A percentile compares a stretch with the other conserved stretches of the same genome.
These are phyloP conservation scores for Camponotus floridanus DNA, from an alignment of 1,140 invertebrate species.

Conservation along the genomic window DNA sequence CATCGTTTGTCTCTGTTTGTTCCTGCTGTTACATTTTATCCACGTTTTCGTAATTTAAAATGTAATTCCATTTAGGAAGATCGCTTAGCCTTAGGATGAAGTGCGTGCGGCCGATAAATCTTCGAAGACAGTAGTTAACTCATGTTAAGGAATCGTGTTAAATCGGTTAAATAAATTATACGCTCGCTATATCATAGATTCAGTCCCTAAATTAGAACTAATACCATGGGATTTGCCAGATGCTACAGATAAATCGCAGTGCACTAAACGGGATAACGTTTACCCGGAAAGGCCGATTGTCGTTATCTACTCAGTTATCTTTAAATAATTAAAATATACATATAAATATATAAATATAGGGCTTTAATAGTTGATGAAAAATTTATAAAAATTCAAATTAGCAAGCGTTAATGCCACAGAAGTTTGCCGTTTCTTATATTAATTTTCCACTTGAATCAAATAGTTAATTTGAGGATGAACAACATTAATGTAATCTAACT, in stretches of 20 bases:
- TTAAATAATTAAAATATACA: not conserved
- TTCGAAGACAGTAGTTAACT: not conserved
- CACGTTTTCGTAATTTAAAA: constrained; percentile 25
- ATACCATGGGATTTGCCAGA: not conserved
- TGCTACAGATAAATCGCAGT: constrained; percentile 8
- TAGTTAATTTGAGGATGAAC: too few relatives aligned
- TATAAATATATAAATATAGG: too few relatives aligned
- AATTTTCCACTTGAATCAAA: too few relatives aligned
- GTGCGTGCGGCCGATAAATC: constrained; percentile 9
- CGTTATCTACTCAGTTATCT: not conserved
- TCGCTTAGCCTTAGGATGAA: not conserved
- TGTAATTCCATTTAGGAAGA: constrained; percentile 17
- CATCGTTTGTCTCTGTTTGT: constrained; percentile 14
- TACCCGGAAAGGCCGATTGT: not conserved
- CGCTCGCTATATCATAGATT: not conserved
- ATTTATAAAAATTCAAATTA: too few relatives aligned
- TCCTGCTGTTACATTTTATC: constrained; percentile 15
- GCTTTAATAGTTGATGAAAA: too few relatives aligned
- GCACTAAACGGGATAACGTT: not conserved
- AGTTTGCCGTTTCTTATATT: too few relatives aligned
- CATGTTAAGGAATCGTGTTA: constrained; percentile 6
- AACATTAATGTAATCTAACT: too few relatives aligned
- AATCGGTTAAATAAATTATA: constrained; percentile 26
- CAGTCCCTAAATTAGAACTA: not conserved
- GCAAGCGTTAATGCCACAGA: too few relatives aligned